Evolutionary conservation across 1,140 invertebrate genomes (phyloP).

Genomic region (Trachymyrmex cornetzi): DNA sequence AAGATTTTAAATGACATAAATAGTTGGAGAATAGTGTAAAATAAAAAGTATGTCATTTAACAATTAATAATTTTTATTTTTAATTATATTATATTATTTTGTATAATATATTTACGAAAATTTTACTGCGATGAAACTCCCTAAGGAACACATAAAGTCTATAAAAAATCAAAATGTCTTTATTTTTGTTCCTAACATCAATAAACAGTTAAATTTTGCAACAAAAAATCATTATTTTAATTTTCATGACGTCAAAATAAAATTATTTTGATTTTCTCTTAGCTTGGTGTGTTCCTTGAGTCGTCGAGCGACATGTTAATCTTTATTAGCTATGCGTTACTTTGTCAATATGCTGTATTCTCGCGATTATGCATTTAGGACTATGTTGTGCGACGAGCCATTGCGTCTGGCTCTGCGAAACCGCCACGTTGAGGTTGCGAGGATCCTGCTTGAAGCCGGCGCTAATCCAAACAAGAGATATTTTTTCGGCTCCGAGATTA

Average conservation of each 20-base stretch:
- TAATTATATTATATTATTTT: background rate
- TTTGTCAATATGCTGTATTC: background rate
- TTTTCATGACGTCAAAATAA: too few species aligned
- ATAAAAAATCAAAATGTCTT: too few species aligned
- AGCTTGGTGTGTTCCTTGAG: too few species aligned
- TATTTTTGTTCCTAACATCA: too few species aligned
- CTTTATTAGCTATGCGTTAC: background rate
- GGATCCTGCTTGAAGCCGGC: constrained; percentile 90
- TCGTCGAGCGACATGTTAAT: background rate
- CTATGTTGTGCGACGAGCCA: constrained; percentile 93
- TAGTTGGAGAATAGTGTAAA: background rate
- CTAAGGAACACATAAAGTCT: too few species aligned
- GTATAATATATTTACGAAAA: background rate
- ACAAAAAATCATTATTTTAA: too few species aligned
- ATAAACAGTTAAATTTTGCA: too few species aligned
- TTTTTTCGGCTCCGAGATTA: constrained; percentile 96
- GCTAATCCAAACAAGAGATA: constrained; percentile 93
- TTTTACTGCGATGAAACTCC: background rate
- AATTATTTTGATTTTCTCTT: too few species aligned
- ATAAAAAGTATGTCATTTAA: background rate
- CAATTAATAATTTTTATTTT: background rate
- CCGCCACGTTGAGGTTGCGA: constrained; percentile 92
- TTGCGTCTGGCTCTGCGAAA: constrained; percentile 94
- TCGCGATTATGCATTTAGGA: constrained; percentile 82
- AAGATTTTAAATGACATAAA: background rate